phyloP scores from a whole-genome alignment of 2,797 vertebrate genomes.

The Sciaenops ocellatus region DNA sequence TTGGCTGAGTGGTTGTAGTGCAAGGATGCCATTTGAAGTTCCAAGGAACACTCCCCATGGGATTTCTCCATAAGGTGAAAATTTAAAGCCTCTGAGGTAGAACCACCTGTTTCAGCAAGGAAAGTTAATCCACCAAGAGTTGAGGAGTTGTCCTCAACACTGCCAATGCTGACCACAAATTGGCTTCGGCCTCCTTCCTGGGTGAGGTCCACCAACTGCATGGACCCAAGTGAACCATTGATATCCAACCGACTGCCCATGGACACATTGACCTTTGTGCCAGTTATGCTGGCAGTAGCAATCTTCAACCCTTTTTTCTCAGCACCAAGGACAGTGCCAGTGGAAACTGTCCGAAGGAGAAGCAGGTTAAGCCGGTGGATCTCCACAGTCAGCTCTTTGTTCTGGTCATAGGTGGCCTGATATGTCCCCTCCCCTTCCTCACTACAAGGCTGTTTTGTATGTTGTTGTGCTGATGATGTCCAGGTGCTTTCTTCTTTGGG shows the following conservation, averaged over 20 bases:
- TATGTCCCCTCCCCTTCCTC: slow-evolving; percentile 85
- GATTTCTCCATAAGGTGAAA: slow-evolving; percentile 91
- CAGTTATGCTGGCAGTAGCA: slow-evolving; percentile 96
- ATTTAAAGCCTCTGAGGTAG: slow-evolving; percentile 90
- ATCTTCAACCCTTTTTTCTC: slow-evolving; percentile 95
- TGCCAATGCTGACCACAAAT: slow-evolving; percentile 97
- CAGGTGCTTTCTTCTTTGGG: slow-evolving; percentile 91
- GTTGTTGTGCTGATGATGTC: slow-evolving; percentile 67
- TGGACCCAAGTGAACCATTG: slow-evolving; percentile 93
- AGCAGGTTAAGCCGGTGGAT: slow-evolving; percentile 96
- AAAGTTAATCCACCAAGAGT: slow-evolving; percentile 76
- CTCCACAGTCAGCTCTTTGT: slow-evolving; percentile 95
- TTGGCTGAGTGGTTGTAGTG: slow-evolving; percentile 98
- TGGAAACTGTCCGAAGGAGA: slow-evolving; percentile 92
- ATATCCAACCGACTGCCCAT: slow-evolving; percentile 91
- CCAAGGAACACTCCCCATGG: slow-evolving; percentile 91
- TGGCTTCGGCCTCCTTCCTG: slow-evolving; percentile 92
- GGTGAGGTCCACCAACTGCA: slow-evolving; percentile 94
- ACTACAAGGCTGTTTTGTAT: slow-evolving; percentile 78
- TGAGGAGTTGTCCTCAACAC: slow-evolving; percentile 82
- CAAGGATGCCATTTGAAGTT: slow-evolving; percentile 95
- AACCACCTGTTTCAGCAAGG: slow-evolving; percentile 76
- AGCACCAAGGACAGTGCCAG: slow-evolving; percentile 82
- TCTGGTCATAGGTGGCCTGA: slow-evolving; percentile 93
- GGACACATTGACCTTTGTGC: slow-evolving; percentile 95